Base-by-base conservation (phyloP, 2,888 invertebrate genomes). In the Nowickia ferox region DNA sequence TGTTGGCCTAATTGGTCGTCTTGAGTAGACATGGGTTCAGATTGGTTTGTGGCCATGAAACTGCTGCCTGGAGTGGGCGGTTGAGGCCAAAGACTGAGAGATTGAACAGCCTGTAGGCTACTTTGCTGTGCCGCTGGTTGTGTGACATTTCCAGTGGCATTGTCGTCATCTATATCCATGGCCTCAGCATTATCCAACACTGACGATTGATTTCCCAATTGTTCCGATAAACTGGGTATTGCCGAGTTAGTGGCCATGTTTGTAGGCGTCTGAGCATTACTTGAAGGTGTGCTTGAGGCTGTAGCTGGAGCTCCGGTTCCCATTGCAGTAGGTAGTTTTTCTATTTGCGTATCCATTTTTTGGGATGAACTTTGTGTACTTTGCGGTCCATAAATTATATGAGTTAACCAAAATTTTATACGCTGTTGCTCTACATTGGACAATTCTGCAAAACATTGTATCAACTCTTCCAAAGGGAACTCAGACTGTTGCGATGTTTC, bases 361-460 rank as follows among this genome's bases (percentile, higher is more conserved):
- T 86, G 86, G 0, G 61, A 72, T 40, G 72, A 78, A 40, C 38
- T 84, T 15, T 85, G 83, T 22, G 87, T 89, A 57, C 87, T 88
- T 46, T 90, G 90, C 88, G 94, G 94, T 0, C 95, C 95, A 48
- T 96, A 93, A 71, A 96, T 94, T 8, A 96, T 94, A 89, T 95
- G 96, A 76, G 94, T 93, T 38, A 96, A 90, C 95, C 95, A 96
- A 9, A 89, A 90, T 89, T 96, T 96, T 13, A 96, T 90, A 61
- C 94, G 94, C 10, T 94, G 93, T 44, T 93, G 93, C 79, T 96
- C 96, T 0, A 96, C 94, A 84, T 94, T 94, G 0, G 95, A 95
- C 30, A 96, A 92, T 88, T 95, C 95, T 1, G 95, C 94, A 88
- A 97, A 94, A 17, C 96, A 95, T 59, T 94, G 93, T 88, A 96